Evolutionary conservation across 2,113 vertebrate species (phyloP), one percentile per base, ranked within the genome.

Genomic region (Tinamus guttatus): DNA sequence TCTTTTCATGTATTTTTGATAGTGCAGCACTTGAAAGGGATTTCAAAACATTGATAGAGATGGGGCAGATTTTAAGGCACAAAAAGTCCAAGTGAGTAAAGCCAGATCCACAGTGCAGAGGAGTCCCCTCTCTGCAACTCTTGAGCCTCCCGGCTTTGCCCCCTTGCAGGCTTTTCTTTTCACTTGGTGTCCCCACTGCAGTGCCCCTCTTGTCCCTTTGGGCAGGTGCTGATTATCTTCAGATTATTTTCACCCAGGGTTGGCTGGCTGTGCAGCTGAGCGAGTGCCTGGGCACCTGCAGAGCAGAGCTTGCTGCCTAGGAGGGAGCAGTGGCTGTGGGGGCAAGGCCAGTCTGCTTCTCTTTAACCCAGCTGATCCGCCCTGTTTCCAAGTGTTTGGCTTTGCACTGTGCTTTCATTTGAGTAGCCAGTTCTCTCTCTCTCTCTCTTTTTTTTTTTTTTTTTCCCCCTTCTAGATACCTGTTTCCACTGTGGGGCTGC

Each of bases 281-380:
- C 7, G 16, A 32, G 21, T 32, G 43, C 25, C 88, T 0, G 0
- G 68, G 32, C 15, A 41, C 76, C 34, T 74, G 59, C 0, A 3
- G 81, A 67, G 65, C 28, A 77, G 25, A 41, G 27, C 4, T 24
- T 7, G 13, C 10, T 43, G 9, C 21, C 5, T 24, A 36, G 14
- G 52, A 62, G 62, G 40, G 27, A 70, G 17, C 22, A 13, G 21
- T 71, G 22, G 7, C 36, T 76, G 8, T 3, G 62, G 41, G 19
- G 47, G 89, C 58, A 45, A 87, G 63, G 45, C 58, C 5, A 6
- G 49, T 70, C 43, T 79, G 51, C 28, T 52, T 73, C 54, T 69
- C 16, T 64, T 69, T 71, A 85, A 17, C 22, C 82, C 2, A 4
- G 15, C 17, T 49, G 30, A 5, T 65, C 79, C 65, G 15, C 87